Conservation (phyloP, 2,888 invertebrate genomes). For the Nomada flava region DNA sequence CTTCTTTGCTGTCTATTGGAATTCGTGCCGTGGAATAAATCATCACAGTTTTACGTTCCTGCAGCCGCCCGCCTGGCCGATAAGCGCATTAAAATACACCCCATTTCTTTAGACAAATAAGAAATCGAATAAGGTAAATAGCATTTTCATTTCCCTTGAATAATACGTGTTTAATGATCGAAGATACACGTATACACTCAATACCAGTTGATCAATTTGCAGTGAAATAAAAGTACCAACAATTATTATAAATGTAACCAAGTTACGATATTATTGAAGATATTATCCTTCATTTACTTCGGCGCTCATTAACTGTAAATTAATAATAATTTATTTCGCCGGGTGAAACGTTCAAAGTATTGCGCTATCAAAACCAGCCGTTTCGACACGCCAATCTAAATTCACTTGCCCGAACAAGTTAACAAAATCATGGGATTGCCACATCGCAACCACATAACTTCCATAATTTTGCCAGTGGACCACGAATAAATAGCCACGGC, state of each 20-base stretch:
- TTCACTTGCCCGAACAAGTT: conserved; percentile 28
- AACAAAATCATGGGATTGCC: conserved; percentile 30
- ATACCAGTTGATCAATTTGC: no score
- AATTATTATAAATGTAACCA: no score
- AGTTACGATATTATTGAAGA: no score
- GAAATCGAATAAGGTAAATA: background rate
- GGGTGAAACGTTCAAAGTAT: no score
- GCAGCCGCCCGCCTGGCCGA: background rate
- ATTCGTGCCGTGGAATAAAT: conserved; percentile 53
- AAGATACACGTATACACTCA: no score
- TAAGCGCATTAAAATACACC: background rate
- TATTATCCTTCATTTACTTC: no score
- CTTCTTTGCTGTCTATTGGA: background rate
- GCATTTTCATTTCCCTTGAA: background rate
- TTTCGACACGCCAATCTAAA: background rate
- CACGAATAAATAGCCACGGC: conserved; percentile 48
- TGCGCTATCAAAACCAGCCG: background rate
- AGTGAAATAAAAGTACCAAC: no score
- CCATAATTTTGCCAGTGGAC: conserved; percentile 39
- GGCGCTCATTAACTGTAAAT: no score
- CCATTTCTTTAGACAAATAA: background rate
- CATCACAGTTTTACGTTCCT: conserved; percentile 16
- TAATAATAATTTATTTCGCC: no score
- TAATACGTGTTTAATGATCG: no score
- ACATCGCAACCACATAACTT: conserved; percentile 9